These are phyloP conservation scores for Gerris lacustris DNA, from an alignment of 2,888 invertebrate species.

Conservation along the genomic window DNA sequence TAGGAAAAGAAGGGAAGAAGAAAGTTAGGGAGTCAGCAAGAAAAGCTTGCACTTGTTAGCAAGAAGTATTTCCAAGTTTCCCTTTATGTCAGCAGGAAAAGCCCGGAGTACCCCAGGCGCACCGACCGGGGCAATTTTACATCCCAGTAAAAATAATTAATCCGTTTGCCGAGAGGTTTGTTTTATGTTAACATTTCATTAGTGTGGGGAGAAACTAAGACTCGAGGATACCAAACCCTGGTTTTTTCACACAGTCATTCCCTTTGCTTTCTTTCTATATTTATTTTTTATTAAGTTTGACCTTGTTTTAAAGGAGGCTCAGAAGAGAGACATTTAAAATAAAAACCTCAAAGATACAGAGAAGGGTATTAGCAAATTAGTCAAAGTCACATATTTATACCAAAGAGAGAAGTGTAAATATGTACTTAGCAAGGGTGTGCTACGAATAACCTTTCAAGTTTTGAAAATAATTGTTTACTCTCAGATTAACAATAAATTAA, in stretches of 20 bases:
- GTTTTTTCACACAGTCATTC: background rate
- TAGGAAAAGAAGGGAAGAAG: background rate
- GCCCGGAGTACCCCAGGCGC: background rate
- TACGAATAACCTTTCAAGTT: too few species aligned
- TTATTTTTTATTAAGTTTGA: background rate
- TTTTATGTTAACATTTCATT: constrained; percentile 5
- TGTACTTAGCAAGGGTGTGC: too few species aligned
- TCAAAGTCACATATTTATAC: too few species aligned
- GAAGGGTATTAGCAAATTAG: too few species aligned
- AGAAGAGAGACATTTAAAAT: too few species aligned
- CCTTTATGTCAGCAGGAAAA: constrained; percentile 1
- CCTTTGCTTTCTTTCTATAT: background rate
- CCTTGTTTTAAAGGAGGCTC: background rate
- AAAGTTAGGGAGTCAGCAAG: background rate
- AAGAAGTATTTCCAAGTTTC: background rate
- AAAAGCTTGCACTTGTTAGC: background rate
- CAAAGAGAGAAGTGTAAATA: too few species aligned
- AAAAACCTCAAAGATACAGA: too few species aligned
- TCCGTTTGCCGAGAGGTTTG: constrained; percentile 1
- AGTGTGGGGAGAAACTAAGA: background rate
- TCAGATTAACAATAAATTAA: too few species aligned
- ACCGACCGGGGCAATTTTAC: background rate
- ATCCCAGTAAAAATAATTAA: background rate
- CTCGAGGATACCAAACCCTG: background rate
- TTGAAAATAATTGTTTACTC: too few species aligned